Conservation (phyloP, 2,797 vertebrate species). For the Orientallactaga sibirica region DNA sequence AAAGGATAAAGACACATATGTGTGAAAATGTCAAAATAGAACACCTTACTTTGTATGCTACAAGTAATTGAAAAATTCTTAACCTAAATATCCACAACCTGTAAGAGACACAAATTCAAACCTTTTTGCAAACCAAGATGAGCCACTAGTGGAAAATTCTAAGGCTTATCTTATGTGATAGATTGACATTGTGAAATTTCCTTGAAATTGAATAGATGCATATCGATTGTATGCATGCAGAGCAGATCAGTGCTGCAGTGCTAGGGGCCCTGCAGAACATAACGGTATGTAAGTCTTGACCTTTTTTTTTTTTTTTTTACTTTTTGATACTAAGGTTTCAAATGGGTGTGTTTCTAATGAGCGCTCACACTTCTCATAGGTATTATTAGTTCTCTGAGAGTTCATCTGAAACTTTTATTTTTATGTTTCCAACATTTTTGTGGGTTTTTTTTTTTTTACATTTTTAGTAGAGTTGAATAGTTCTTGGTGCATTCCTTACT, state of each 20-base stretch:
- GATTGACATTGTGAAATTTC: not conserved
- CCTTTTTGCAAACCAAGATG: not conserved
- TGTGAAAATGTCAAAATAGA: too few species aligned
- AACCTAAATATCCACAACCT: not conserved
- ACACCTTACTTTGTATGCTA: too few species aligned
- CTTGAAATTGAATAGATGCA: not conserved
- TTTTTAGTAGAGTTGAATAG: not conserved
- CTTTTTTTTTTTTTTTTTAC: not conserved
- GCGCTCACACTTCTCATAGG: not conserved
- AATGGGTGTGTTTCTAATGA: not conserved
- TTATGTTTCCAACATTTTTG: not conserved
- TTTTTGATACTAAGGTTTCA: not conserved
- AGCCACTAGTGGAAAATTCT: not conserved
- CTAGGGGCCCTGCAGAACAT: not conserved
- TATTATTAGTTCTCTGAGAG: not conserved
- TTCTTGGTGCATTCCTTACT: not conserved
- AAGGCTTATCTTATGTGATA: not conserved
- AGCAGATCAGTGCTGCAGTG: not conserved
- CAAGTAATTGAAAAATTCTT: too few species aligned
- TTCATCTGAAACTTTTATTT: not conserved
- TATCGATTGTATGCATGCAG: not conserved
- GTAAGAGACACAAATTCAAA: not conserved
- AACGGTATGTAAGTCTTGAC: not conserved
- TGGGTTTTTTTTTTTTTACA: not conserved
- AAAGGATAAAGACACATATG: too few species aligned